Percentiles rank a stretch among this genome's conserved stretches.
These are phyloP conservation scores for Monomorium pharaonis DNA, from an alignment of 1,140 invertebrate genomes.

Conservation along the genomic window DNA sequence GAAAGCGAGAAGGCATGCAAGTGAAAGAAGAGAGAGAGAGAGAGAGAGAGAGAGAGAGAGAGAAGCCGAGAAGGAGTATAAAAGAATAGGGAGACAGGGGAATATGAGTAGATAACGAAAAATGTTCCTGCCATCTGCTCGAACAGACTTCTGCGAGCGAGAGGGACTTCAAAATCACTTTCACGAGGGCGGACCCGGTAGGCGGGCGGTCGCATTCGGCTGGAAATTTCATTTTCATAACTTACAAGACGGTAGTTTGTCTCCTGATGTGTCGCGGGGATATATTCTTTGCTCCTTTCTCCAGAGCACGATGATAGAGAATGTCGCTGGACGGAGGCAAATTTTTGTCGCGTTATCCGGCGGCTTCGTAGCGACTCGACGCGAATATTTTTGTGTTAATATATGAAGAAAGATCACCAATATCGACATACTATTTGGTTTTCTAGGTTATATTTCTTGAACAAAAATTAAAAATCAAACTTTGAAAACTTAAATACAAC, in stretches of 20 bases:
- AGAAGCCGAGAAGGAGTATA: not conserved
- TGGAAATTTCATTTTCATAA: conserved; percentile 65
- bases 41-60: not conserved
- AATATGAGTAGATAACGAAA: conserved; percentile 60
- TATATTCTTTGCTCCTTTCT: conserved; percentile 31
- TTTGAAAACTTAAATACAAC: too few species aligned
- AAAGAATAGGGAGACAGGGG: conserved; percentile 25
- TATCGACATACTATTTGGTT: too few species aligned
- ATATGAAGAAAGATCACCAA: not conserved
- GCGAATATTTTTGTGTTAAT: not conserved
- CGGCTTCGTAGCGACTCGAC: too few species aligned
- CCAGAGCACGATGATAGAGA: not conserved
- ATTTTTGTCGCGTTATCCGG: conserved; percentile 12
- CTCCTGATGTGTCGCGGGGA: conserved; percentile 23
- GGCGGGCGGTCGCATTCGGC: conserved; percentile 5
- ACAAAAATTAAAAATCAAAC: too few species aligned
- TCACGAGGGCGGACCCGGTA: conserved; percentile 19
- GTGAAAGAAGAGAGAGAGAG: not conserved
- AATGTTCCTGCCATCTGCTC: conserved; percentile 63
- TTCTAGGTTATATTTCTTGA: too few species aligned
- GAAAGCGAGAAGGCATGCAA: not conserved
- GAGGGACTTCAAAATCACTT: conserved; percentile 60
- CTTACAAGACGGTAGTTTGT: conserved; percentile 37
- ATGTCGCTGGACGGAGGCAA: not conserved
- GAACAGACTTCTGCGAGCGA: conserved; percentile 38